Conservation (phyloP, 1,140 invertebrate genomes). For the Andrena cerasifolii region DNA sequence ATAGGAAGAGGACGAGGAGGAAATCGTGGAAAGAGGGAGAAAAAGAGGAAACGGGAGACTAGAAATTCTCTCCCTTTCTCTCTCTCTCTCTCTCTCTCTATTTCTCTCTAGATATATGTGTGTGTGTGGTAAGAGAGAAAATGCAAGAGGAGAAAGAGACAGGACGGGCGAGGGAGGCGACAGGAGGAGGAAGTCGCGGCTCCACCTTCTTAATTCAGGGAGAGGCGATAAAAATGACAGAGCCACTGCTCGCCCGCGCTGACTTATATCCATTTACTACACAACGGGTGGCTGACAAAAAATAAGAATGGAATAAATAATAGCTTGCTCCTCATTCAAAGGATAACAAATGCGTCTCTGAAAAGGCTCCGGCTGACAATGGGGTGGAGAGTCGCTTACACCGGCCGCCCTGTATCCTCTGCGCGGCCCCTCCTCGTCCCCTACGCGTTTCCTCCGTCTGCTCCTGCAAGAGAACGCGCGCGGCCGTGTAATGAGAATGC, state of each 20-base stretch:
- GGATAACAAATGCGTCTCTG: conserved; percentile 81
- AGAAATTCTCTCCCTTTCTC: too few relatives aligned
- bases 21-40: conserved; percentile 37
- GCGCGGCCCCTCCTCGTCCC: conserved; percentile 45
- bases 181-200: conserved; percentile 68
- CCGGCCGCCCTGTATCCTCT: conserved; percentile 69
- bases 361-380: conserved; percentile 78
- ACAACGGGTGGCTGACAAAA: conserved; percentile 80
- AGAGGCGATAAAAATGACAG: conserved; percentile 82
- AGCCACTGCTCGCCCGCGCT: conserved; percentile 79
- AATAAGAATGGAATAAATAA: conserved; percentile 83
- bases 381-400: conserved; percentile 78
- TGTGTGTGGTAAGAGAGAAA: conserved; percentile 31
- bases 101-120: too few relatives aligned
- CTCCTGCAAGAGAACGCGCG: conserved; percentile 49
- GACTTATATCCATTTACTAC: conserved; percentile 82
- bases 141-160: conserved; percentile 17
- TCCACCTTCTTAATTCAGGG: conserved; percentile 82
- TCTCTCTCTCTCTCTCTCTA: too few relatives aligned
- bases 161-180: background rate
- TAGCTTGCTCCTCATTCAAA: conserved; percentile 81
- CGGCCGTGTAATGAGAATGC: conserved; percentile 62
- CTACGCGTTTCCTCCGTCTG: conserved; percentile 22
- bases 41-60: conserved; percentile 18
- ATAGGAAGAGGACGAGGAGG: conserved; percentile 55